Base-by-base conservation (phyloP, 2,797 vertebrate genomes). In the Aeoliscus strigatus region DNA sequence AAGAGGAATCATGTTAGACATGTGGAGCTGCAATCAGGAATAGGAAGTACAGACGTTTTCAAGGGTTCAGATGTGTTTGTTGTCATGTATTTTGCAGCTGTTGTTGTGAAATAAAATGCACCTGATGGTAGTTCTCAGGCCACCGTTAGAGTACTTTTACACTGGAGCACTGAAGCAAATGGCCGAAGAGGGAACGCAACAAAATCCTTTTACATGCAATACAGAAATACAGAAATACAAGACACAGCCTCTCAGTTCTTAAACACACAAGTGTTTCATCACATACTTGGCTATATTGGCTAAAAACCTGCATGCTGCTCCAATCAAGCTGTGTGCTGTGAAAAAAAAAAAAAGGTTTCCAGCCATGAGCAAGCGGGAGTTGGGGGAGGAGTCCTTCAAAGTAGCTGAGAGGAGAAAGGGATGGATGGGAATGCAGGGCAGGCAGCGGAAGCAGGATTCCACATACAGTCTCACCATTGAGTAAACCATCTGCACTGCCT, bases 381-480 rank as follows among this genome's bases (percentile, higher is more conserved):
- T 32, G 15, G 26, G 16, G 38, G 43, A 54, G 48, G 47, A 13
- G 44, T 9, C 58, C 8, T 36, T 11, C 15, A 45, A 56, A 47
- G 33, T 13, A 53, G 26, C 30, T 11, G 32, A 45, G 42, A 31
- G 34, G 13, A n/a, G 15, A n/a, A 43, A 18, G 12, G 30, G 35
- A 42, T 32, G 35, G 35, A 48, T 26, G 27, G 15, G 47, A 56
- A 36, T 48, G 52, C 61, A 56, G 15, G 27, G 39, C 31, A 40
- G 34, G 50, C 36, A 62, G 52, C 33, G 2, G 46, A 80, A 70
- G 70, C 69, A 29, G 37, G 38, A 24, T 45, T 52, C 70, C 79
- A 52, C 46, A 67, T 46, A 65, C 48, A 50, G 9, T 85, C 90
- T 91, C 87, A 91, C 90, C 90, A 36, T 89, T 90, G 31, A 82